These are phyloP conservation scores for Sarcophaga caerulescens DNA, from an alignment of 2,888 invertebrate species.

Conservation along the genomic window DNA sequence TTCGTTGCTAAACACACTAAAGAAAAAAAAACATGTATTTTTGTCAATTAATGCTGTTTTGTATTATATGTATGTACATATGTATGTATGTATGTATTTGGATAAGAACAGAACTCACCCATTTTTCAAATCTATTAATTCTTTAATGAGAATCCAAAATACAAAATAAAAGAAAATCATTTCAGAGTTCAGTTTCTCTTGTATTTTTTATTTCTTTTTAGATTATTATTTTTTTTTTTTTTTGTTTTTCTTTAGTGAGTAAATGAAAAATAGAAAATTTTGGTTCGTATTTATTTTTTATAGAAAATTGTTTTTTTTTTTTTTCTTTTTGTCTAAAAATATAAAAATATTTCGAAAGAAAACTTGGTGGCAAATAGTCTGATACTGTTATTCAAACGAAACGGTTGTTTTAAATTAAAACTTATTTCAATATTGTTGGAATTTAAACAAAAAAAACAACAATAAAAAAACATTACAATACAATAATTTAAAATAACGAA, in stretches of 20 bases:
- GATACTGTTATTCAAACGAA: conserved; percentile 68
- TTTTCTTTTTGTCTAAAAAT: conserved; percentile 53
- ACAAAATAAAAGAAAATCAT: conserved; percentile 30
- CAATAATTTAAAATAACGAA: not conserved
- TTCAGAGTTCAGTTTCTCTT: not conserved
- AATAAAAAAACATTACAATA: conserved; percentile 22
- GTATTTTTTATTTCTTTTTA: not conserved
- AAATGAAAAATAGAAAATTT: conserved; percentile 30
- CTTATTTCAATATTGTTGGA: conserved; percentile 31
- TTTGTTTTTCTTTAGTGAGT: conserved; percentile 7
- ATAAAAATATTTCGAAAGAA: conserved; percentile 48
- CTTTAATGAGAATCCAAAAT: conserved; percentile 46
- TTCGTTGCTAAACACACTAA: conserved; percentile 18
- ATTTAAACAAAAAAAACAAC: conserved; percentile 39
- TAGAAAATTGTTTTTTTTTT: conserved; percentile 26
- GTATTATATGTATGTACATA: too few relatives aligned
- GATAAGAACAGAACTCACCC: conserved; percentile 33
- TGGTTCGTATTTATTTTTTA: conserved; percentile 35
- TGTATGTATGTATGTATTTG: not conserved
- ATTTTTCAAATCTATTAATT: conserved; percentile 41
- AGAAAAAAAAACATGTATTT: conserved; percentile 6
- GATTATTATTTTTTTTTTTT: not conserved
- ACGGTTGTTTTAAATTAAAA: conserved; percentile 58
- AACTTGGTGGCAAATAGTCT: conserved; percentile 69
- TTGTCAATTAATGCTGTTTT: conserved; percentile 2